Conservation (phyloP, 2,888 invertebrate species). For the Hemistola chrysoprasaria region DNA sequence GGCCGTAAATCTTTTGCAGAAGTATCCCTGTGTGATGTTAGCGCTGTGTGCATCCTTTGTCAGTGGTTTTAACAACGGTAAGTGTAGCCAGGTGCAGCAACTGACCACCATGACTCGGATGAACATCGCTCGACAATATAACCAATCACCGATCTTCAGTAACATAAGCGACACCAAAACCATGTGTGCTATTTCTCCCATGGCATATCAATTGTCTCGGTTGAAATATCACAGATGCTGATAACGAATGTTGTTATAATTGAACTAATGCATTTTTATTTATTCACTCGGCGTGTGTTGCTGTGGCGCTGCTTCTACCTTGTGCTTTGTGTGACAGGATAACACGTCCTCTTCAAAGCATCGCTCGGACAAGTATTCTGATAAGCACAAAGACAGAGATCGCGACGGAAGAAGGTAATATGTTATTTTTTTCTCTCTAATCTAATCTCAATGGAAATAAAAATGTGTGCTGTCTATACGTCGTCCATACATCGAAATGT, state of each 20-base stretch:
- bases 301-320: constrained; percentile 83
- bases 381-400: constrained; percentile 77
- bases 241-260: constrained; percentile 55
- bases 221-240: constrained; percentile 61
- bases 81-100: constrained; percentile 82
- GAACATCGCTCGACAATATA: constrained; percentile 48
- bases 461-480: too few relatives aligned
- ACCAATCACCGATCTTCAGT: constrained; percentile 51
- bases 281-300: constrained; percentile 82
- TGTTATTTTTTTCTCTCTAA: not conserved
- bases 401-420: constrained; percentile 66
- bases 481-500: not conserved
- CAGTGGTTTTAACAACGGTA: constrained; percentile 84
- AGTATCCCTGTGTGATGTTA: constrained; percentile 86
- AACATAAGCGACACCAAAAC: constrained; percentile 61
- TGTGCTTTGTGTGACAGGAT: constrained; percentile 84
- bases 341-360: constrained; percentile 80
- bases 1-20: constrained; percentile 91
- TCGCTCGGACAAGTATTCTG: constrained; percentile 80
- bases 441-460: too few relatives aligned
- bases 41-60: constrained; percentile 85
- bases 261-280: constrained; percentile 79
- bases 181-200: constrained; percentile 63
- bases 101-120: constrained; percentile 61
- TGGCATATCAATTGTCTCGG: constrained; percentile 43